Evolutionary conservation across 2,797 vertebrate species (phyloP).

Genomic region (Gobionotothen gibberifrons): DNA sequence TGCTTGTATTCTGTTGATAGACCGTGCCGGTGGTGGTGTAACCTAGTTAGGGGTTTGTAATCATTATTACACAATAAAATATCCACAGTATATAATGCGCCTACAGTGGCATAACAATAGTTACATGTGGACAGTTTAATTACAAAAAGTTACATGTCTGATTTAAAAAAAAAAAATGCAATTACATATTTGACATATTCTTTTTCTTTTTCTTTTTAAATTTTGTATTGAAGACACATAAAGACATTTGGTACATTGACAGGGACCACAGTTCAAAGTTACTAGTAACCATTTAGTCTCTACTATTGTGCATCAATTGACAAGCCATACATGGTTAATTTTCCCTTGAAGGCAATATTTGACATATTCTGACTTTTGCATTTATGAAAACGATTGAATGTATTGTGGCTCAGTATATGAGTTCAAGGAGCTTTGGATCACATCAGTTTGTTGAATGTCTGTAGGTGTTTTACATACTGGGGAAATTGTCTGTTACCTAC

Average conservation of each 20-base stretch:
- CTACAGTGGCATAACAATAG: not conserved
- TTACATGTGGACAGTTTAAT: not conserved
- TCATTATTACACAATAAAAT: not conserved
- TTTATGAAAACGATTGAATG: too few species aligned
- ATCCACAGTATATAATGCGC: constrained; percentile 9
- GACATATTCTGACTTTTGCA: too few species aligned
- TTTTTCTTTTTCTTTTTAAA: too few species aligned
- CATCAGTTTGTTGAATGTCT: not conserved
- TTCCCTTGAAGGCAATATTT: too few species aligned
- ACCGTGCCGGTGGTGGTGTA: constrained; percentile 24
- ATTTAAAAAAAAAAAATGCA: not conserved
- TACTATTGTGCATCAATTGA: too few species aligned
- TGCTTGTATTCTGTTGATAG: constrained; percentile 5
- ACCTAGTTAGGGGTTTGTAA: constrained; percentile 33
- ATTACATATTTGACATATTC: not conserved
- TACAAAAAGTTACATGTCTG: not conserved
- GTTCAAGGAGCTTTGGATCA: not conserved
- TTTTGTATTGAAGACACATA: too few species aligned
- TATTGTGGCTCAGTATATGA: not conserved
- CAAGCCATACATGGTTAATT: too few species aligned
- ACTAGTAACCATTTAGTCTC: too few species aligned
- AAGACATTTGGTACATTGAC: too few species aligned
- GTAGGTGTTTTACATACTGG: constrained; percentile 9
- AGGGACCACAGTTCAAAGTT: too few species aligned
- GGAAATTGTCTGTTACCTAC: not conserved